Evolutionary conservation across 2,113 vertebrate species (phyloP), one percentile per base, ranked within the genome.

Genomic region (Panurus biarmicus): DNA sequence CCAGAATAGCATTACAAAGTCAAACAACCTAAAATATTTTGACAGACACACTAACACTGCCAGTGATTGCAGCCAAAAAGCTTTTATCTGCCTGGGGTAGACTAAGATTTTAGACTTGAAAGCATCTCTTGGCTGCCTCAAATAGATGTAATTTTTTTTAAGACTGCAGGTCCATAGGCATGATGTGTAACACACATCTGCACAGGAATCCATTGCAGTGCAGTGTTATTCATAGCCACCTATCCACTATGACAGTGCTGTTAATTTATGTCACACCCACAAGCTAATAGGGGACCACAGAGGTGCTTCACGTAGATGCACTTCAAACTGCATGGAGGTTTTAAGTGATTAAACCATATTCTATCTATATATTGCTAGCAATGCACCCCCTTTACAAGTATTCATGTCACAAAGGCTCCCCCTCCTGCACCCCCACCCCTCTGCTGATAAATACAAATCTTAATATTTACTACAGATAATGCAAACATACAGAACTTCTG

Each of bases 221-320:
- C 76, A 64, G 51, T 42, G 60, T 75, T 95, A 90, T 82, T 92
- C 83, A 72, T 14, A 75, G 58, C 65, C 61, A 79, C 66, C 40
- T n/a, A 45, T 47, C 85, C 38, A 19, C 16, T 38, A 16, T 44
- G 85, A 95, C 75, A 82, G 48, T 47, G 42, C 79, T 93, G 94
- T 91, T 96, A 94, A 94, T 96, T 96, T 96, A 74, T 85, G 67
- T 86, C 42, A 42, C 73, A 94, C 60, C 29, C 78, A 71, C 42
- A 51, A 78, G 62, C 73, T 40, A 51, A 58, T 44, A 76, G n/a
- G 54, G 79, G n/a, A 50, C 67, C 67, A 38, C 33, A 76, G 51
- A 80, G 28, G 45, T 47, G 60, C 82, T 93, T 60, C 56, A 70
- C 7, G 36, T 2, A 84, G 36, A 12, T 6, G 36, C 36, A 17